Base-by-base conservation (phyloP, 2,113 vertebrate genomes). In the Lophius piscatorius region DNA sequence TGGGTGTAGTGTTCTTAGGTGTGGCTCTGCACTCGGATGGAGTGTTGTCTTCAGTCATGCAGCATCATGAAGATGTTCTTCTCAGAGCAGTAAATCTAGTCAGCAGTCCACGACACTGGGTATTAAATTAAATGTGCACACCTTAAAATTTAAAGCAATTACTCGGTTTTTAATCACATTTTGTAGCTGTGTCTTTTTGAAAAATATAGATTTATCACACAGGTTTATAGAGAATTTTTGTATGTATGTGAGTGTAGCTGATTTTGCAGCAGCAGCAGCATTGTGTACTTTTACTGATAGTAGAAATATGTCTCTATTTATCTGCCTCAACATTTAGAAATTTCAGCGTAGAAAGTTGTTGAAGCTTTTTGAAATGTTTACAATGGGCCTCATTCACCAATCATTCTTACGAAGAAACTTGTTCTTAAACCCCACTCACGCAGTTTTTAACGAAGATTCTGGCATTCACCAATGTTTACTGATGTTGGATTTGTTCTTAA, bases 151-250 rank as follows among this genome's bases (percentile, higher is more conserved):
- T 26, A 26, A 48, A 59, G 39, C 47, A 71, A 50, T 66, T 52
- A 18, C 52, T 38, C 17, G 7, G 56, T n/a, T 63, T 81, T 54
- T 12, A 72, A 80, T 84, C 63, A 59, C 58, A 50, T 50, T 55
- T 58, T 54, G 12, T 59, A 61, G 63, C 69, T 77, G 76, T 80
- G 49, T 45, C 63, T 78, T 63, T 71, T 7, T n/a, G n/a, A n/a
- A 81, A 71, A 56, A 72, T 48, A 52, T 29, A 61, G 41, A 75
- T 52, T 47, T 38, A 20, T 22, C 36, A 5, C 71, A 56, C 50
- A 49, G 58, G 40, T 67, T 80, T 83, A 84, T 71, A 73, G 70
- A 82, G 69, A 17, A 20, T 76, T 80, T 69, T 81, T 63, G 73
- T 68, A 61, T 70, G 54, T 71, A 57, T 80, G 22, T 38, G 69